Percentiles rank a stretch among this genome's conserved stretches.
These are phyloP conservation scores for Tanypteryx hageni DNA, from an alignment of 2,888 invertebrate genomes.

Conservation along the genomic window DNA sequence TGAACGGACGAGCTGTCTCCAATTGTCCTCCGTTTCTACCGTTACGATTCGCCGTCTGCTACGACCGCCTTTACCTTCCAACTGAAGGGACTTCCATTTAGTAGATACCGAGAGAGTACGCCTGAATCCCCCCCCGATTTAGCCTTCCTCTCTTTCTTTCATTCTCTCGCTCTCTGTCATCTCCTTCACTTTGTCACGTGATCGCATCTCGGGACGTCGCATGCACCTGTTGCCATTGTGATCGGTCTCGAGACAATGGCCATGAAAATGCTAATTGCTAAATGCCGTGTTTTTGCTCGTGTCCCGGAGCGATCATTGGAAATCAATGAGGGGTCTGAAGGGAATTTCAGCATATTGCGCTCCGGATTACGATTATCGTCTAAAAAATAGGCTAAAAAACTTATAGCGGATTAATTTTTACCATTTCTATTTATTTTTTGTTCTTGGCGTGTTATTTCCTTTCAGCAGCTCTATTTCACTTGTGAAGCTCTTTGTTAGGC, in stretches of 20 bases:
- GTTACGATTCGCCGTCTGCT: background rate
- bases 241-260: conserved; percentile 25
- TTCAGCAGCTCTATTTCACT: no score
- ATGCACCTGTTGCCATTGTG: conserved; percentile 21
- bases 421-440: no score
- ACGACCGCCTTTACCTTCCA: background rate
- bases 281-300: background rate
- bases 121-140: background rate
- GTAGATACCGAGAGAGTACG: background rate
- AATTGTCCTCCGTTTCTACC: background rate
- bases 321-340: background rate
- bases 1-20: background rate
- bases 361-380: background rate
- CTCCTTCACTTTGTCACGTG: background rate
- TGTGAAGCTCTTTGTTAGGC: no score
- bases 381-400: background rate
- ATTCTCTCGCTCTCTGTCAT: background rate
- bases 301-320: background rate
- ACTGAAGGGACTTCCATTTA: no score
- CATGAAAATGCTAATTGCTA: conserved; percentile 9
- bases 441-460: no score
- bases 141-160: background rate
- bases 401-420: background rate
- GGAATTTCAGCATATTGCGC: background rate
- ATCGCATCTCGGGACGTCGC: conserved; percentile 3